Conservation (phyloP, 1,140 invertebrate species). For the Mizuhopecten yessoensis region DNA sequence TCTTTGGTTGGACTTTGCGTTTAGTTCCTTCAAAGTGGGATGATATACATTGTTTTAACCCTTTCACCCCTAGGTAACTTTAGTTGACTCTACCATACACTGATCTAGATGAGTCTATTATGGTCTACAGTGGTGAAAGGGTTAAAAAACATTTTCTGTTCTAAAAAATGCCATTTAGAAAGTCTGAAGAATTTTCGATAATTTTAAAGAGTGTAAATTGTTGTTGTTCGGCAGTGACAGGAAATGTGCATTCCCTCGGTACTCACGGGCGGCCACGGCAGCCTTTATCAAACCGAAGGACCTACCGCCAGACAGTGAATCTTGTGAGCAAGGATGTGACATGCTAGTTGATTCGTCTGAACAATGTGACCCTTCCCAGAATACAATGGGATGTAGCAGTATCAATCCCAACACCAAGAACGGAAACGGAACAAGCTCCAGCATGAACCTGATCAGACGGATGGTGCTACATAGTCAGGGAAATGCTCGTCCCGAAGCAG, state of each 20-base stretch:
- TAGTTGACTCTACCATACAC: too few relatives aligned
- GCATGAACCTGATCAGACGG: background rate
- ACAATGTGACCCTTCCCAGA: slow-evolving; percentile 42
- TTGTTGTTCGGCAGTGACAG: slow-evolving; percentile 59
- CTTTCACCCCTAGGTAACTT: too few relatives aligned
- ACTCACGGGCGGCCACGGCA: slow-evolving; percentile 64
- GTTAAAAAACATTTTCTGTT: too few relatives aligned
- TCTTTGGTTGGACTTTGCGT: too few relatives aligned
- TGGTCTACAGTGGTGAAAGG: too few relatives aligned
- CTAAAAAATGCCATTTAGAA: too few relatives aligned
- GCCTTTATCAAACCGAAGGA: slow-evolving; percentile 68
- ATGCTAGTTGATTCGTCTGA: background rate
- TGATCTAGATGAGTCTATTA: too few relatives aligned
- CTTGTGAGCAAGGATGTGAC: background rate
- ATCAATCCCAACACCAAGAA: background rate
- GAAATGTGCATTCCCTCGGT: slow-evolving; percentile 64
- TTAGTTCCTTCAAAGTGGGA: too few relatives aligned
- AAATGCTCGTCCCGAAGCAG: slow-evolving; percentile 32
- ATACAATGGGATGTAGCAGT: background rate
- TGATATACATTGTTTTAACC: too few relatives aligned
- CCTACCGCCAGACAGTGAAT: background rate
- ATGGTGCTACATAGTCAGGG: slow-evolving; percentile 40
- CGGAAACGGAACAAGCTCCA: background rate
- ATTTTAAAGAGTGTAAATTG: too few relatives aligned
- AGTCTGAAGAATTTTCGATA: too few relatives aligned